These are phyloP conservation scores for Parauchenoglanis ngamensis DNA, from an alignment of 2,797 vertebrate species.

Conservation along the genomic window DNA sequence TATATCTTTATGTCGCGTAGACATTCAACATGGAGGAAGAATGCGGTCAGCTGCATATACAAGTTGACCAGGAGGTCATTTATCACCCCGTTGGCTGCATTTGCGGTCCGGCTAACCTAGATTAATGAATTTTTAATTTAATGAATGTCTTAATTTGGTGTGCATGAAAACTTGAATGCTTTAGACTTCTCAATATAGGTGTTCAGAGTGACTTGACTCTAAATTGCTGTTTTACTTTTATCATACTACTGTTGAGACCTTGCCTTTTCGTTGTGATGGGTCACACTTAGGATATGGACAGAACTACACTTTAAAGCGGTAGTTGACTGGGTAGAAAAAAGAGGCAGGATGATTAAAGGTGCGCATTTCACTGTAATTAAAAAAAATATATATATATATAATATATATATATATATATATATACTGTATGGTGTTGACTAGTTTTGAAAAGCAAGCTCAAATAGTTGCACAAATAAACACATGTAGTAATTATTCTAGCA, in stretches of 20 bases:
- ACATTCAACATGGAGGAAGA: conserved; percentile 4
- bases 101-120: conserved; percentile 25
- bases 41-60: background rate
- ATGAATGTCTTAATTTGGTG: conserved; percentile 66
- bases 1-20: background rate
- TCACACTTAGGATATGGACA: conserved; percentile 73
- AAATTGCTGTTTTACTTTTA: conserved; percentile 68
- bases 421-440: conserved; percentile 46
- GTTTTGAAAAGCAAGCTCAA: conserved; percentile 45
- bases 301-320: conserved; percentile 71
- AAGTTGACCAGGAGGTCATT: conserved; percentile 4
- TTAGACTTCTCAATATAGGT: conserved; percentile 76
- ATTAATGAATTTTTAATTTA: conserved; percentile 21
- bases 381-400: too few species aligned
- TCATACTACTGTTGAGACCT: conserved; percentile 76
- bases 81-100: conserved; percentile 1
- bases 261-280: conserved; percentile 76
- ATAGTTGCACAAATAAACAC: conserved; percentile 51
- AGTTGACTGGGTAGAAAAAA: conserved; percentile 68
- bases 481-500: conserved; percentile 47
- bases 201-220: conserved; percentile 76
- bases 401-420: background rate
- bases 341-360: conserved; percentile 68
- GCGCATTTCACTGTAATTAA: conserved; percentile 81
- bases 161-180: conserved; percentile 83